These are phyloP conservation scores for Chrysina gloriosa DNA, from an alignment of 2,888 invertebrate species.

Conservation along the genomic window DNA sequence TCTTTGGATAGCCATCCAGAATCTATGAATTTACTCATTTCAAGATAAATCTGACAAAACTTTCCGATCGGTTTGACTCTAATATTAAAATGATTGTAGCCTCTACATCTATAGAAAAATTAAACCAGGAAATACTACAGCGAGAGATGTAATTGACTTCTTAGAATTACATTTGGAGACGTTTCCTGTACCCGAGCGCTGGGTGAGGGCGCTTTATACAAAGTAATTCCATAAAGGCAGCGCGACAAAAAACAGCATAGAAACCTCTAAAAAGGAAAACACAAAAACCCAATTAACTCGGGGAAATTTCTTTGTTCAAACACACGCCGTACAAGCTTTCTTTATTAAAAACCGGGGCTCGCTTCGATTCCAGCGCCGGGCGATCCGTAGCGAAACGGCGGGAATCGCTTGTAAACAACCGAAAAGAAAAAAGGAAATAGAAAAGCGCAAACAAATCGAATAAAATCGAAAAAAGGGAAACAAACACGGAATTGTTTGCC, in stretches of 20 bases:
- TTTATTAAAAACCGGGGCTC: background rate
- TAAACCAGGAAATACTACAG: too few relatives aligned
- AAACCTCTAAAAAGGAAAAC: background rate
- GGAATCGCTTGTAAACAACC: constrained; percentile 5
- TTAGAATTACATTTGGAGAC: too few relatives aligned
- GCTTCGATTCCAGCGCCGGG: too few relatives aligned
- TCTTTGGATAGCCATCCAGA: too few relatives aligned
- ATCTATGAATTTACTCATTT: too few relatives aligned
- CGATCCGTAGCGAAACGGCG: background rate
- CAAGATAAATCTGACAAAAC: too few relatives aligned
- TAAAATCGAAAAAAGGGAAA: constrained; percentile 1
- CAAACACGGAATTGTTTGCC: constrained; percentile 28
- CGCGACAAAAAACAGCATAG: background rate
- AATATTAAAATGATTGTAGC: too few relatives aligned
- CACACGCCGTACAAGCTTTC: background rate
- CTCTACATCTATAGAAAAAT: too few relatives aligned
- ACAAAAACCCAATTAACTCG: constrained; percentile 10
- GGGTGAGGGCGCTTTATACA: too few relatives aligned
- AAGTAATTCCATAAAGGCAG: background rate
- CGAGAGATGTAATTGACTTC: too few relatives aligned
- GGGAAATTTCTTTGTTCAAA: constrained; percentile 13
- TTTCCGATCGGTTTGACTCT: too few relatives aligned
- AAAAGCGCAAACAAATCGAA: constrained; percentile 22
- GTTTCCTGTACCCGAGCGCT: too few relatives aligned
- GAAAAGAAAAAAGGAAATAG: constrained; percentile 1